Evolutionary conservation across 2,113 vertebrate species (phyloP), one percentile per base, ranked within the genome.

Genomic region (Atrichornis clamosus): DNA sequence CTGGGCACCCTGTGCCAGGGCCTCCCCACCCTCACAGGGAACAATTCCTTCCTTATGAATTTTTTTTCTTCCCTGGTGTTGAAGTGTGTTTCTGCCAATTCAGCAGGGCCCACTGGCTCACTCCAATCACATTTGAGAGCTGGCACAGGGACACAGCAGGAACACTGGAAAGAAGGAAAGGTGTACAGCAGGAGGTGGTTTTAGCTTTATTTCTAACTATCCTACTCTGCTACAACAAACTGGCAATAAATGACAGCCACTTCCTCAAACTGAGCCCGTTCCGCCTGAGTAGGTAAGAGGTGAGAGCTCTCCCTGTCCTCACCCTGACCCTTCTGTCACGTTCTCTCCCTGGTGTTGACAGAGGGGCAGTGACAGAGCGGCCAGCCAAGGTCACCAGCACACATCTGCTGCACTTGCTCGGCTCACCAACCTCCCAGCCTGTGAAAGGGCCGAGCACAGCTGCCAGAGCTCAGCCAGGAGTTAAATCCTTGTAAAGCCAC

Each of bases 1-100:
- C 55, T 60, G 46, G 20, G 33, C 37, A 67, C 2, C 52, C 77
- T 83, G 41, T 55, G 30, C 63, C 46, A 62, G n/a, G 30, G 47
- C 35, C 21, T 55, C 1, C 0, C 35, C 47, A 76, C 2, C 17
- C 26, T 63, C 55, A 19, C 10, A 76, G 20, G 1, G 14, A 42
- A 26, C 2, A 22, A 62, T 15, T 76, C 0, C 26, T 69, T 49
- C 32, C 26, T 20, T 35, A 42, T 15, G 26, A 17, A 1, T 13
- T 30, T 37, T 50, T 52, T 46, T 20, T 17, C 19, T n/a, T 33
- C 28, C n/a, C 62, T 83, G 46, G 7, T 9, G 47, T 0, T 41
- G 30, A 47, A 5, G 26, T 28, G 21, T 32, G 27, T 49, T 69
- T 55, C 41, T 62, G 47, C 44, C 53, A 62, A 4, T 23, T 47